Percentiles rank a stretch among this genome's conserved stretches.
phyloP scores from a whole-genome alignment of 2,888 invertebrate genomes.

The Ramazzottius varieornatus region DNA sequence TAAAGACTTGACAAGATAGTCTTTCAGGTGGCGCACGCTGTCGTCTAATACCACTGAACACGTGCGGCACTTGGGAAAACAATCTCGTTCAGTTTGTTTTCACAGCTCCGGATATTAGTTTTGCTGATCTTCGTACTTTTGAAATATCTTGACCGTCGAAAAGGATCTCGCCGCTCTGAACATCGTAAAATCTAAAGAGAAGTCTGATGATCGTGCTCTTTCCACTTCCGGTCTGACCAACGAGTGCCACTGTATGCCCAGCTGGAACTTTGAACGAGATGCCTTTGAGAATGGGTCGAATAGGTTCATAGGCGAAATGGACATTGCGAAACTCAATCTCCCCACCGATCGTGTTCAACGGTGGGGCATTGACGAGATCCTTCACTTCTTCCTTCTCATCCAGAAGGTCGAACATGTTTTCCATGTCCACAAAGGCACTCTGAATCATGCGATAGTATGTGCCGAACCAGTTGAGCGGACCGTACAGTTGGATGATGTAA shows the following conservation, averaged over 20 bases:
- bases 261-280: slow-evolving; percentile 49
- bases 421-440: slow-evolving; percentile 94
- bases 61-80: too few relatives aligned
- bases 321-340: slow-evolving; percentile 64
- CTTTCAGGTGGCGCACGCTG: too few relatives aligned
- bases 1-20: too few relatives aligned
- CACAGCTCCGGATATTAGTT: too few relatives aligned
- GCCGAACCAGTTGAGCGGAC: slow-evolving; percentile 88
- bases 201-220: slow-evolving; percentile 28
- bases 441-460: slow-evolving; percentile 91
- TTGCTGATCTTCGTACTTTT: too few relatives aligned
- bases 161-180: slow-evolving; percentile 19
- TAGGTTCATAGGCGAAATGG: slow-evolving; percentile 57
- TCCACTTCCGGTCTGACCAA: slow-evolving; percentile 21
- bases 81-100: too few relatives aligned
- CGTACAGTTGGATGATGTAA: slow-evolving; percentile 75
- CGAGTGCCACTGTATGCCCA: slow-evolving; percentile 44
- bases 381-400: slow-evolving; percentile 56
- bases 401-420: slow-evolving; percentile 90
- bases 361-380: slow-evolving; percentile 51
- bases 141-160: slow-evolving; percentile 24
- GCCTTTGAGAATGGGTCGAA: slow-evolving; percentile 43
- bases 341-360: slow-evolving; percentile 35
- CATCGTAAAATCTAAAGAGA: slow-evolving; percentile 27
- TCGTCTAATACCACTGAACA: too few relatives aligned